phyloP scores from a whole-genome alignment of 2,113 vertebrate genomes.

The Oreochromis tanganicae region DNA sequence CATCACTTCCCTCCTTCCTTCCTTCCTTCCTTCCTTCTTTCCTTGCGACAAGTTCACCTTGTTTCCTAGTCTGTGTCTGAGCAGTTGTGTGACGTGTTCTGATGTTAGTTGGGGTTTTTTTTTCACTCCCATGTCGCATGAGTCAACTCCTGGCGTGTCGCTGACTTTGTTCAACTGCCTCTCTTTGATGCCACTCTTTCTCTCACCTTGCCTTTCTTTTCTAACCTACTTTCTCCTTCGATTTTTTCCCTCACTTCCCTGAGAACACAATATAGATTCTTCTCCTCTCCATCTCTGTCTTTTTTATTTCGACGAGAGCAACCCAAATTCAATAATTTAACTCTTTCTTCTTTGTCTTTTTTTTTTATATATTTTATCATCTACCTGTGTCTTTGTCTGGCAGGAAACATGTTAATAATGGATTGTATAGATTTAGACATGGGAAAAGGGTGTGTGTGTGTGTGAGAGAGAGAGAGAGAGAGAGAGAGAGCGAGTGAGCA shows the following conservation, averaged over 20 bases:
- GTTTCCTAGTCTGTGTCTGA: background rate
- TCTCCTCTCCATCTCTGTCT: background rate
- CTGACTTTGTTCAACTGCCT: conserved; percentile 54
- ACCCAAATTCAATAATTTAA: conserved; percentile 69
- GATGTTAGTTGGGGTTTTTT: background rate
- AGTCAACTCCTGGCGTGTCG: conserved; percentile 34
- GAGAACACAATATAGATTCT: conserved; percentile 21
- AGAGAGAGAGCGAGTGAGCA: background rate
- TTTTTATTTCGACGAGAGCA: conserved; percentile 23
- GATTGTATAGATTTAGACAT: conserved; percentile 64
- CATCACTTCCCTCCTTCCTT: background rate
- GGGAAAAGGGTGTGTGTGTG: background rate
- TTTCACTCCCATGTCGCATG: conserved; percentile 31
- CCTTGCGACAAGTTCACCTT: background rate
- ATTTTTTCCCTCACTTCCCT: background rate
- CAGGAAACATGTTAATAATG: conserved; percentile 69
- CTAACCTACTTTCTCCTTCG: conserved; percentile 51
- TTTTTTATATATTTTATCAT: conserved; percentile 46
- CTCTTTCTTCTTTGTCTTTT: conserved; percentile 46
- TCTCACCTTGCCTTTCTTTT: conserved; percentile 30
- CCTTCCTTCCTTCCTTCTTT: background rate
- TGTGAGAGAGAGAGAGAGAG: background rate
- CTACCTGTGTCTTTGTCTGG: conserved; percentile 65
- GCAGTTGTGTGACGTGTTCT: background rate
- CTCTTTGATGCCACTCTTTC: conserved; percentile 54